A percentile compares a stretch with the other conserved stretches of the same genome.
phyloP scores from a whole-genome alignment of 1,140 invertebrate genomes.

The Heliothis virescens region DNA sequence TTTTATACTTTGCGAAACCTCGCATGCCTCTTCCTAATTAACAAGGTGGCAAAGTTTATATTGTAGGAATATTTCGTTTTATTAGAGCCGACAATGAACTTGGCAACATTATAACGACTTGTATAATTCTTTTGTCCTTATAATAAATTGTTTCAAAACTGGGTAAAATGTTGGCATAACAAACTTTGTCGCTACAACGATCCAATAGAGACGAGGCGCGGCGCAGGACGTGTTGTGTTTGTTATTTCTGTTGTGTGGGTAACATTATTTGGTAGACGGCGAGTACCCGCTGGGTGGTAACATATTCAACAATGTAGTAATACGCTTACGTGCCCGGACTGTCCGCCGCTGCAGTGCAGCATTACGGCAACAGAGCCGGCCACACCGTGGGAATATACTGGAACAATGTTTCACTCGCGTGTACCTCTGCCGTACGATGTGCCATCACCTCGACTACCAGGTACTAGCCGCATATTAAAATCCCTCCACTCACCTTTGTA shows the following conservation, averaged over 20 bases:
- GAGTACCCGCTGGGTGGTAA: neutral
- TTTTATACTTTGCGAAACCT: too few species aligned
- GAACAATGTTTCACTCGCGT: slow-evolving; percentile 2
- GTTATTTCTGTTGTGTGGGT: slow-evolving; percentile 36
- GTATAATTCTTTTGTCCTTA: slow-evolving; percentile 43
- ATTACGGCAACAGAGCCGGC: neutral
- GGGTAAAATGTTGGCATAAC: slow-evolving; percentile 38
- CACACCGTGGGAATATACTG: slow-evolving; percentile 22
- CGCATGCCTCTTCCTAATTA: neutral
- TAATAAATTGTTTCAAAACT: slow-evolving; percentile 43
- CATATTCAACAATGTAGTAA: slow-evolving; percentile 44
- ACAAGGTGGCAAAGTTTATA: neutral
- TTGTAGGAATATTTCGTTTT: neutral
- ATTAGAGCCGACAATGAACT: slow-evolving; percentile 5
- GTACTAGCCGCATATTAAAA: slow-evolving; percentile 17
- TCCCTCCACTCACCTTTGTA: neutral
- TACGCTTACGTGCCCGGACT: slow-evolving; percentile 37
- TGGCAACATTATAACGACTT: slow-evolving; percentile 30
- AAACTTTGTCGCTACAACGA: slow-evolving; percentile 35
- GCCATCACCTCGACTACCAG: neutral
- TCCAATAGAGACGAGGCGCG: slow-evolving; percentile 4
- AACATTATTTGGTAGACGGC: slow-evolving; percentile 28
- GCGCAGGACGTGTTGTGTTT: slow-evolving; percentile 15
- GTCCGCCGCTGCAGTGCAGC: neutral
- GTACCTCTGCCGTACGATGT: neutral